phyloP scores from a whole-genome alignment of 2,797 vertebrate genomes.

The Coluber constrictor region DNA sequence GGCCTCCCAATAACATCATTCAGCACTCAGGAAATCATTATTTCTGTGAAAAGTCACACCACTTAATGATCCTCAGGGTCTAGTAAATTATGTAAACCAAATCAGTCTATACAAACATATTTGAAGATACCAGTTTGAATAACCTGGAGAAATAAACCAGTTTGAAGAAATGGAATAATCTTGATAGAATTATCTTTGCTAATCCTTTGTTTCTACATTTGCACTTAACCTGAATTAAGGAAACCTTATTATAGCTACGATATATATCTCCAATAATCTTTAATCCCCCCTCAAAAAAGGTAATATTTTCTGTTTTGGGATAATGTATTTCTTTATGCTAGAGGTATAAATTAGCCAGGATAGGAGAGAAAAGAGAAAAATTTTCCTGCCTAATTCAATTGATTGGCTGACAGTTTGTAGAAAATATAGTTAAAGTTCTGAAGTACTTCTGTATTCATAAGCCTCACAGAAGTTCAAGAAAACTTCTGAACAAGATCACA shows the following conservation, averaged over 20 bases:
- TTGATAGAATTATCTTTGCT: background rate
- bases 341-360: slow-evolving; percentile 29
- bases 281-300: background rate
- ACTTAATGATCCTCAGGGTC: background rate
- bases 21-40: background rate
- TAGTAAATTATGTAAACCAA: background rate
- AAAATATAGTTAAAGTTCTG: slow-evolving; percentile 36
- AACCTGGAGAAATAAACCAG: background rate
- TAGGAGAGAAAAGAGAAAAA: slow-evolving; percentile 34
- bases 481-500: slow-evolving; percentile 23
- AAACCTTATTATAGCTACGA: background rate
- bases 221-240: background rate
- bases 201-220: background rate
- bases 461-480: background rate
- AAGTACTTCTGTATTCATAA: slow-evolving; percentile 8
- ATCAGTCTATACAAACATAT: background rate
- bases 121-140: background rate
- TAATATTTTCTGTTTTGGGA: slow-evolving; percentile 1
- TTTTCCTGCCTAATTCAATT: background rate
- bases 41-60: background rate
- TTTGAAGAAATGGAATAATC: background rate
- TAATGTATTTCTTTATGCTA: background rate
- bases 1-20: background rate
- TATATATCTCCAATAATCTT: background rate
- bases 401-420: slow-evolving; percentile 33